A percentile compares a stretch with the other conserved stretches of the same genome.
phyloP scores from a whole-genome alignment of 2,113 vertebrate species.

The Gallinago jamesoni region DNA sequence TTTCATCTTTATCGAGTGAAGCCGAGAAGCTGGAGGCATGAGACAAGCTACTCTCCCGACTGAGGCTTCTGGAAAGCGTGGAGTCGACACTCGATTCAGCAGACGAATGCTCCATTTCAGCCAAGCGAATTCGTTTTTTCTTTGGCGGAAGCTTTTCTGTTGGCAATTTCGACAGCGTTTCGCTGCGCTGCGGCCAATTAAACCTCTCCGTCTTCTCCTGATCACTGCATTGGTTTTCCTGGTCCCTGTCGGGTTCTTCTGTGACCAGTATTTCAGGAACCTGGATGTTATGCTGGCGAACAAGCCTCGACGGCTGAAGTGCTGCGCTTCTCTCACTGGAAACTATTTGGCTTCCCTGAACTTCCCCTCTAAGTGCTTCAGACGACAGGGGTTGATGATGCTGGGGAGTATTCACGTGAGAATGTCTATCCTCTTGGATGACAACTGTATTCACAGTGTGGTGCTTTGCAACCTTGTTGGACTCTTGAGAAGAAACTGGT shows the following conservation, averaged over 20 bases:
- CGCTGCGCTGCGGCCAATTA: constrained; percentile 95
- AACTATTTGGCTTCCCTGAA: constrained; percentile 55
- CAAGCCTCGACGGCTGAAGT: constrained; percentile 84
- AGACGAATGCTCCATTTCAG: constrained; percentile 95
- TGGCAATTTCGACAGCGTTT: constrained; percentile 92
- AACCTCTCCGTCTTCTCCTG: constrained; percentile 89
- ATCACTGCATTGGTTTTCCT: constrained; percentile 81
- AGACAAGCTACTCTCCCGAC: constrained; percentile 93
- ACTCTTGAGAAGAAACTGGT: constrained; percentile 78
- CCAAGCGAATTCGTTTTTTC: constrained; percentile 95
- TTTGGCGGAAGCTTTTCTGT: constrained; percentile 97
- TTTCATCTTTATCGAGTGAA: constrained; percentile 92
- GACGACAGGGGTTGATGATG: constrained; percentile 47
- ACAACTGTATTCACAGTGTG: constrained; percentile 66
- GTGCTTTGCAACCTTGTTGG: constrained; percentile 62
- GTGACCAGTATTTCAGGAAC: constrained; percentile 98
- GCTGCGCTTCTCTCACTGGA: constrained; percentile 68
- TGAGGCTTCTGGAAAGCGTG: constrained; percentile 90
- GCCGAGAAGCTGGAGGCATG: constrained; percentile 91
- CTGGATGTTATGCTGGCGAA: constrained; percentile 96
- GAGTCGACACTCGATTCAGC: constrained; percentile 94
- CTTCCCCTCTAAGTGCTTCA: constrained; percentile 69
- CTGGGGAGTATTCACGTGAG: constrained; percentile 63
- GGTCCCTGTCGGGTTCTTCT: constrained; percentile 92
- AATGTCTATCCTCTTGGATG: constrained; percentile 65